These are phyloP conservation scores for Drosophila asahinai DNA, from an alignment of 1,140 invertebrate genomes.

Conservation along the genomic window DNA sequence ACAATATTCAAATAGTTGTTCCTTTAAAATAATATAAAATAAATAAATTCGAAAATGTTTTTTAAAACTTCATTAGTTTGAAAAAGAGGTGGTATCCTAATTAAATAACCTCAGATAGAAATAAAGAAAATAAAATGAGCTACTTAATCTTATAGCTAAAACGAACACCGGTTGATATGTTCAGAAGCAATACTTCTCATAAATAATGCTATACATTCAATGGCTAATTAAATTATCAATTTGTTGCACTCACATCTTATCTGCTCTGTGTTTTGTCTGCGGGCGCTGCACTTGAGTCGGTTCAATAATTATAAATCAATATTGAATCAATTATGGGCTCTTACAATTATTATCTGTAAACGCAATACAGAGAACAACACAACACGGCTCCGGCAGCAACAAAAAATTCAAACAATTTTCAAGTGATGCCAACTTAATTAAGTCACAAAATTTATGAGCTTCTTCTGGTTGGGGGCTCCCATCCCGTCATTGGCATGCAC, in stretches of 20 bases:
- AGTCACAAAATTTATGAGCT: conserved; percentile 82
- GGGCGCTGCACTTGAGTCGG: conserved; percentile 48
- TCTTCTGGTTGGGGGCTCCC: conserved; percentile 52
- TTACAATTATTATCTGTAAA: conserved; percentile 76
- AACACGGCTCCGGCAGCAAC: conserved; percentile 6
- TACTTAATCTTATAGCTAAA: background rate
- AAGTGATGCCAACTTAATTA: conserved; percentile 82
- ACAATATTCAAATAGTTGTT: background rate
- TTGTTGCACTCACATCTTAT: conserved; percentile 40
- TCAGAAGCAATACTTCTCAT: background rate
- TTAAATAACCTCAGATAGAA: background rate
- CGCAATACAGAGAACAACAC: conserved; percentile 42
- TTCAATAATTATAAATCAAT: conserved; percentile 79
- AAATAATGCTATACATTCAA: conserved; percentile 6
- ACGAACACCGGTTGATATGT: background rate
- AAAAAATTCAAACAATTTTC: conserved; percentile 79
- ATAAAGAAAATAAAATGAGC: background rate
- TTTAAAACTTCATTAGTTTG: too few species aligned
- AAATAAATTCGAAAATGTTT: too few species aligned
- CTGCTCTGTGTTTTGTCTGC: conserved; percentile 28
- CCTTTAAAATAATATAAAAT: background rate
- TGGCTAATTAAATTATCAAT: conserved; percentile 45
- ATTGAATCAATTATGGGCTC: conserved; percentile 70
- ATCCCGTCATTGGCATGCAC: conserved; percentile 39
- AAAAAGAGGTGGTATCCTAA: too few species aligned